These are phyloP conservation scores for Empidonax traillii DNA, from an alignment of 2,113 vertebrate species.

Conservation along the genomic window DNA sequence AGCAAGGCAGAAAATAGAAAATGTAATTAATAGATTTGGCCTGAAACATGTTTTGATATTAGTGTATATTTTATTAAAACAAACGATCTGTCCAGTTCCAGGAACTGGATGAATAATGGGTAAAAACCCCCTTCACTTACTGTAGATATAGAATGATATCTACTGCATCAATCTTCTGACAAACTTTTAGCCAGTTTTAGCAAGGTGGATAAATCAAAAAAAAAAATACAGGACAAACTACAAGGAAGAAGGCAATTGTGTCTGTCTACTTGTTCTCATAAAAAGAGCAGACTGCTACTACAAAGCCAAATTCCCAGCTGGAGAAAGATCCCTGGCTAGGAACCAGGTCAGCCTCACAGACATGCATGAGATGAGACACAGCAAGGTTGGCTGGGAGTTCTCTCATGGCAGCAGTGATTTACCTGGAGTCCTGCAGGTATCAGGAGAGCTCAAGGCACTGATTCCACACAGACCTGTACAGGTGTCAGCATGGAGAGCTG, in stretches of 20 bases:
- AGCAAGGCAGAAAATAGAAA: slow-evolving; percentile 16
- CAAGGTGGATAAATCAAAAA: not conserved
- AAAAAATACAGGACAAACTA: not conserved
- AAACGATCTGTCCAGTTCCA: not conserved
- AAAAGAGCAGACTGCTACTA: not conserved
- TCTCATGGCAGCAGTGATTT: not conserved
- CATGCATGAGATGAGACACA: not conserved
- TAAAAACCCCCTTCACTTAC: not conserved
- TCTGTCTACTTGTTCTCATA: not conserved
- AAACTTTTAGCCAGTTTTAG: not conserved
- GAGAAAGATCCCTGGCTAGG: not conserved
- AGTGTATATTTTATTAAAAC: slow-evolving; percentile 39
- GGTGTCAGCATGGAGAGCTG: not conserved
- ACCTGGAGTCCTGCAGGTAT: not conserved
- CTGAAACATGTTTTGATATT: slow-evolving; percentile 43
- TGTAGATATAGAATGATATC: not conserved
- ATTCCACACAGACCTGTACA: not conserved
- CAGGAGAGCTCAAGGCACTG: not conserved
- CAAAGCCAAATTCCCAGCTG: not conserved
- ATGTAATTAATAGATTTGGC: slow-evolving; percentile 46
- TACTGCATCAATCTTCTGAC: not conserved
- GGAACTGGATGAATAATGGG: not conserved
- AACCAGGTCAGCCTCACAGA: not conserved
- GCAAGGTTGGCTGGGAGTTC: not conserved
- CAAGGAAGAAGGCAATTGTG: rapidly evolving